Evolutionary conservation across 2,888 invertebrate genomes (phyloP).

Genomic region (Holacanthella duospinosa): DNA sequence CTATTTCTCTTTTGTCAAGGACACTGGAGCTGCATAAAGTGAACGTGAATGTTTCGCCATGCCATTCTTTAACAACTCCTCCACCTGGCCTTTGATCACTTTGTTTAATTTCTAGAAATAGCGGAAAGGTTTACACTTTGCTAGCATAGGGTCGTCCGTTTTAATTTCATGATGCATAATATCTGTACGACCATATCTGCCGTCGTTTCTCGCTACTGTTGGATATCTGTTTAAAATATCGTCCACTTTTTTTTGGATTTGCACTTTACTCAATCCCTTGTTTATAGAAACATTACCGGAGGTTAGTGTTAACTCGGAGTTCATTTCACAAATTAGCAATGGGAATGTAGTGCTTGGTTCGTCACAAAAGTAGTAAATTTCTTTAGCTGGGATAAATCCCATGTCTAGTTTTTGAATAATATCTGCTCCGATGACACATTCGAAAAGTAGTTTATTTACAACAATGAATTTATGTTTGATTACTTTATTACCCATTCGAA

Average conservation of each 20-base stretch:
- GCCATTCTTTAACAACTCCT: constrained; percentile 10
- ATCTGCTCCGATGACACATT: not conserved
- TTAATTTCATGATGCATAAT: constrained; percentile 12
- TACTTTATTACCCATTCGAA: not conserved
- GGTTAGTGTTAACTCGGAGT: not conserved
- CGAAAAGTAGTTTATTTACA: not conserved
- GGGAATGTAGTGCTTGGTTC: not conserved
- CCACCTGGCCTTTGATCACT: constrained; percentile 7
- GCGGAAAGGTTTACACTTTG: not conserved
- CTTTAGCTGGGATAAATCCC: not conserved
- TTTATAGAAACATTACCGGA: not conserved
- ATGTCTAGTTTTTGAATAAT: not conserved
- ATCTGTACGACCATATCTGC: constrained; percentile 4
- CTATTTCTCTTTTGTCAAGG: no score
- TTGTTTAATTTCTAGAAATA: not conserved
- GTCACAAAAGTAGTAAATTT: not conserved
- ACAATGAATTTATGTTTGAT: not conserved
- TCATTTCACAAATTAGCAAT: not conserved
- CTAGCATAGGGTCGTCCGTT: not conserved
- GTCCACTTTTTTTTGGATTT: not conserved
- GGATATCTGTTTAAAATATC: not conserved
- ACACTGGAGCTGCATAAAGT: constrained; percentile 11
- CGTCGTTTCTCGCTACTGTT: constrained; percentile 9
- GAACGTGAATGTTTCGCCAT: constrained; percentile 10
- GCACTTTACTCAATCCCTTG: not conserved